Evolutionary conservation across 2,888 invertebrate species (phyloP).

Genomic region (Apoderus coryli): DNA sequence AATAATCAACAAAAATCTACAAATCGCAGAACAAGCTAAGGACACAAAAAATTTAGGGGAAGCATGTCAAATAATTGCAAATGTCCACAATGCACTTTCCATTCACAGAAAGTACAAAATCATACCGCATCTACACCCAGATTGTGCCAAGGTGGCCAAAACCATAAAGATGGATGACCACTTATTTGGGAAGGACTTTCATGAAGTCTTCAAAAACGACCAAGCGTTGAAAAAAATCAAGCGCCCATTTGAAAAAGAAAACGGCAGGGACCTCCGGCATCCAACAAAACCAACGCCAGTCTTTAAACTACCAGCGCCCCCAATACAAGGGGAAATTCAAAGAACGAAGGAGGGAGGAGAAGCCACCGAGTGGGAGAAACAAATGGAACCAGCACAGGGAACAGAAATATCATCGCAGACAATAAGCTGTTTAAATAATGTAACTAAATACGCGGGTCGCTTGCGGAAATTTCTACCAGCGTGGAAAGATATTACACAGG

Average conservation of each 20-base stretch:
- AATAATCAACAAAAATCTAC: constrained; percentile 3
- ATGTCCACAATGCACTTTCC: constrained; percentile 8
- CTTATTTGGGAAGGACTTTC: constrained; percentile 5
- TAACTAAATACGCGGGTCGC: constrained; percentile 5
- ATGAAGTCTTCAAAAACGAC: constrained; percentile 9
- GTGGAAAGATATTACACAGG: constrained; percentile 3
- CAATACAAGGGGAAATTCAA: constrained; percentile 7
- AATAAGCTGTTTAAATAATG: neutral
- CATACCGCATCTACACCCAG: constrained; percentile 9
- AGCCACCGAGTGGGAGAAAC: neutral
- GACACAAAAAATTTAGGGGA: constrained; percentile 6
- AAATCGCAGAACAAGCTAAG: neutral
- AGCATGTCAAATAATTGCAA: constrained; percentile 8
- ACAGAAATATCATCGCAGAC: constrained; percentile 1
- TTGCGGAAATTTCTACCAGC: constrained; percentile 2
- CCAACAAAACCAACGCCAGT: neutral
- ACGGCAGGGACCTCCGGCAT: neutral
- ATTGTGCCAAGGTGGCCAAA: constrained; percentile 8
- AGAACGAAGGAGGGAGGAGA: constrained; percentile 6
- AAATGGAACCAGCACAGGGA: neutral
- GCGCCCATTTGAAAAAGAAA: constrained; percentile 7
- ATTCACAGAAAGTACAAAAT: constrained; percentile 9
- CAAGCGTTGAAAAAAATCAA: constrained; percentile 7
- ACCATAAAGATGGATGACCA: constrained; percentile 8
- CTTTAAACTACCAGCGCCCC: constrained; percentile 9